phyloP scores from a whole-genome alignment of 2,113 vertebrate genomes.

The Pampusana beccarii region DNA sequence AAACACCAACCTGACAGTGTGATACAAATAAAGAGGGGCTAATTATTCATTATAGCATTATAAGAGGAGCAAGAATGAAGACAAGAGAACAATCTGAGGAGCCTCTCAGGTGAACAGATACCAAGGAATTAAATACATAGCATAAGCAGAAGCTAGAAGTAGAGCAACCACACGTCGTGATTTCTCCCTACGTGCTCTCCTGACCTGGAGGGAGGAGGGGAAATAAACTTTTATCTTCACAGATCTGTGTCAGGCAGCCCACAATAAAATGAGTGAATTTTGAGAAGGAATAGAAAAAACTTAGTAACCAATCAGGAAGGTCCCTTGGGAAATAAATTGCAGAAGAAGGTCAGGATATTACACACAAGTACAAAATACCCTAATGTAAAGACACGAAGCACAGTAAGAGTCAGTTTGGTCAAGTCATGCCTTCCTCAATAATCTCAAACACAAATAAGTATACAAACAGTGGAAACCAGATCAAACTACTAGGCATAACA shows the following conservation, averaged over 20 bases:
- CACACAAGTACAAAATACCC: not conserved
- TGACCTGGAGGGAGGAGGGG: not conserved
- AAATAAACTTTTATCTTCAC: not conserved
- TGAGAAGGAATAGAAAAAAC: not conserved
- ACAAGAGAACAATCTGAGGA: not conserved
- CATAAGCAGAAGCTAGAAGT: not conserved
- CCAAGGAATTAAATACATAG: not conserved
- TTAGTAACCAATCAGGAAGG: not conserved
- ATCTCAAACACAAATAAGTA: not conserved
- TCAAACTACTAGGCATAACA: not conserved
- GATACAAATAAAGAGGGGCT: not conserved
- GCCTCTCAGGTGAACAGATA: not conserved
- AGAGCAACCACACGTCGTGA: fast-evolving
- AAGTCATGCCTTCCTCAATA: not conserved
- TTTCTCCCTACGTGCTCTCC: not conserved
- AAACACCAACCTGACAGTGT: not conserved
- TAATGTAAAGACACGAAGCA: not conserved
- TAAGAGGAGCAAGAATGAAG: not conserved
- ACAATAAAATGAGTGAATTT: not conserved
- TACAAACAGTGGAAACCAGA: not conserved
- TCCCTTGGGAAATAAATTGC: not conserved
- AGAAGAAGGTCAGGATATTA: not conserved
- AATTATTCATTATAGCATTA: not conserved
- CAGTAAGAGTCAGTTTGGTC: not conserved
- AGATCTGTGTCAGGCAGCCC: not conserved